These are phyloP conservation scores for Ophiothrix spiculata DNA, from an alignment of 35 echinoderm and acorn worm species.

Conservation along the genomic window DNA sequence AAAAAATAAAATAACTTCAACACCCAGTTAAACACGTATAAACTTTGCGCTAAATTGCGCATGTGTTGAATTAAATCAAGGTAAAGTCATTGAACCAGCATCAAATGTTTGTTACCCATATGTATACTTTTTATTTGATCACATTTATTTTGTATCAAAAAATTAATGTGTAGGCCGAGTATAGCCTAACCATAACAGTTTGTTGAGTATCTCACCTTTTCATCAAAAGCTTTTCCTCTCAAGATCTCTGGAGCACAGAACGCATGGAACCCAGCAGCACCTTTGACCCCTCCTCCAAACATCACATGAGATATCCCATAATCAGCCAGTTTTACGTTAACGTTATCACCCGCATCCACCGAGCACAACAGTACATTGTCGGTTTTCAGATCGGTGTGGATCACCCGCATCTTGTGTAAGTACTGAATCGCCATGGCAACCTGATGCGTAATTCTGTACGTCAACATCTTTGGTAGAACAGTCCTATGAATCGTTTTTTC, in stretches of 20 bases:
- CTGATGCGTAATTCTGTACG: slow-evolving; percentile 64
- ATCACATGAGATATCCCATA: slow-evolving; percentile 60
- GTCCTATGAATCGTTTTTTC: slow-evolving; percentile 18
- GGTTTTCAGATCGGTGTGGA: slow-evolving; percentile 65
- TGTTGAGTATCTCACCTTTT: slow-evolving; percentile 74
- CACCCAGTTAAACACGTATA: too few relatives aligned
- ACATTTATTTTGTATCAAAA: too few relatives aligned
- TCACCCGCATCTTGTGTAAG: slow-evolving; percentile 44
- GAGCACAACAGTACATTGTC: slow-evolving; percentile 78
- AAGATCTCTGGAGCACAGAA: slow-evolving; percentile 62
- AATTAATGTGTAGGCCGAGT: too few relatives aligned
- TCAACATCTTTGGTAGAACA: slow-evolving; percentile 34
- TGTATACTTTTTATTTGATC: too few relatives aligned
- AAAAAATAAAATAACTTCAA: too few relatives aligned
- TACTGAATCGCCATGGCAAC: slow-evolving; percentile 43
- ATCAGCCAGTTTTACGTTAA: slow-evolving; percentile 65
- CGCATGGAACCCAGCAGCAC: slow-evolving; percentile 50
- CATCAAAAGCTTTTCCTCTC: slow-evolving; percentile 41
- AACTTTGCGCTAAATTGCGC: too few relatives aligned
- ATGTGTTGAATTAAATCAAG: too few relatives aligned
- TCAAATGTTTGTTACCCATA: too few relatives aligned
- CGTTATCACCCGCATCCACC: slow-evolving; percentile 6
- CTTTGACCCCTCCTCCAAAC: slow-evolving; percentile 39
- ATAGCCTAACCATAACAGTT: too few relatives aligned
- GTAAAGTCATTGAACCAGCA: too few relatives aligned